A percentile compares a stretch with the other conserved stretches of the same genome.
Conservation (phyloP, 2,113 vertebrate species). For the Oryctolagus cuniculus region DNA sequence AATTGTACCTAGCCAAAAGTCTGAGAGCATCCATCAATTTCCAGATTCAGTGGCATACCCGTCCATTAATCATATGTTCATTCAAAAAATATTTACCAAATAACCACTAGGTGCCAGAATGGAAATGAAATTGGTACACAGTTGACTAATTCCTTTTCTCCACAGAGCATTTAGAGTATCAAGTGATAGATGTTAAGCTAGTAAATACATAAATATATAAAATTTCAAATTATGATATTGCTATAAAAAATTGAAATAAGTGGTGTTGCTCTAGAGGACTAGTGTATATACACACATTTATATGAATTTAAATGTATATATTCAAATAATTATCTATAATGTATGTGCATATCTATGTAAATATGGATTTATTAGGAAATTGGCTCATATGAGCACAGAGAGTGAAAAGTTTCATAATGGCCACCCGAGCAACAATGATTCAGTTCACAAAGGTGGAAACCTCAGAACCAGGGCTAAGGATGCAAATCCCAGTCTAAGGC, state of each 20-base stretch:
- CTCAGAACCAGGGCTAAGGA: too few species aligned
- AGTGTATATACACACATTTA: too few species aligned
- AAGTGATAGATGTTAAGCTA: not conserved
- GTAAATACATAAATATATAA: not conserved
- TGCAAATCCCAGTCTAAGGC: too few species aligned
- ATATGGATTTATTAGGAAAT: too few species aligned
- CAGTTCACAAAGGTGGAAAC: too few species aligned
- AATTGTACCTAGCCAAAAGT: not conserved
- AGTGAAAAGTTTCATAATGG: too few species aligned
- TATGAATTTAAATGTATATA: too few species aligned
- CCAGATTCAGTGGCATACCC: not conserved
- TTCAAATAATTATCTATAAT: too few species aligned
- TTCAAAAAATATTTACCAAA: conserved; percentile 18
- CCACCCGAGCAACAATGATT: too few species aligned
- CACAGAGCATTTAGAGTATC: not conserved
- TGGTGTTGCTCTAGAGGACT: not conserved
- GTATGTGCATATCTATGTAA: too few species aligned
- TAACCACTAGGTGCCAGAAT: not conserved
- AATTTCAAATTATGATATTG: not conserved
- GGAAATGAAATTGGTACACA: not conserved
- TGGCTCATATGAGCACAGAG: too few species aligned
- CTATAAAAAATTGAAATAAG: not conserved
- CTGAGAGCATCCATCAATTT: not conserved
- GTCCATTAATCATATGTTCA: not conserved
- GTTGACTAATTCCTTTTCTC: not conserved